These are phyloP conservation scores for Allophyes oxyacanthae DNA, from an alignment of 2,888 invertebrate species.

Conservation along the genomic window DNA sequence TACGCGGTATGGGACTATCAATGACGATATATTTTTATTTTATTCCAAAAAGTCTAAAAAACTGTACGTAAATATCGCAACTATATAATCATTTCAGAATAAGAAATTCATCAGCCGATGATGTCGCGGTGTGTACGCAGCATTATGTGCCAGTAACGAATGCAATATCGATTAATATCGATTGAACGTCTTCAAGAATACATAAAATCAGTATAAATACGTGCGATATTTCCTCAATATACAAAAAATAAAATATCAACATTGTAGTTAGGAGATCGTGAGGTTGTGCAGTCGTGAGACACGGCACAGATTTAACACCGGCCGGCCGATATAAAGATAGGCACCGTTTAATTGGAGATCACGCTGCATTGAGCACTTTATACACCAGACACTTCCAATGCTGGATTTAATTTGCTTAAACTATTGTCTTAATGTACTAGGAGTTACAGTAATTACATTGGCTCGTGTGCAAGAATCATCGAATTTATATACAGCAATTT, in stretches of 20 bases:
- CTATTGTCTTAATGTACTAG: slow-evolving; percentile 9
- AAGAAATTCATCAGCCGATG: no score
- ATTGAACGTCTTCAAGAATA: neutral
- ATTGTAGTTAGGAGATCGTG: slow-evolving; percentile 45
- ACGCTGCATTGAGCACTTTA: slow-evolving; percentile 52
- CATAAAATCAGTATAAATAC: slow-evolving; percentile 1
- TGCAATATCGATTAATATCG: no score
- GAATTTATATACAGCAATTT: no score
- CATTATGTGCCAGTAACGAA: no score
- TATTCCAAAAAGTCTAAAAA: no score
- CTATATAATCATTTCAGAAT: no score
- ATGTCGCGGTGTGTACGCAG: no score
- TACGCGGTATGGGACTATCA: no score
- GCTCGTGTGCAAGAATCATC: no score
- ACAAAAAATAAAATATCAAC: slow-evolving; percentile 42
- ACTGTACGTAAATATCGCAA: no score
- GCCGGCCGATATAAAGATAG: slow-evolving; percentile 41
- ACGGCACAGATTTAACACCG: slow-evolving; percentile 55
- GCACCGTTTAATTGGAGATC: slow-evolving; percentile 58
- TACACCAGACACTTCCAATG: slow-evolving; percentile 40
- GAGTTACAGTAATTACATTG: slow-evolving; percentile 17
- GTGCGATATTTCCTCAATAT: slow-evolving; percentile 38
- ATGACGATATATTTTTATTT: no score
- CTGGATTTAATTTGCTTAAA: slow-evolving; percentile 45
- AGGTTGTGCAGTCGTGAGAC: slow-evolving; percentile 54